Evolutionary conservation across 2,797 vertebrate genomes (phyloP), one percentile per base, ranked within the genome.

Genomic region (Potorous gilbertii): DNA sequence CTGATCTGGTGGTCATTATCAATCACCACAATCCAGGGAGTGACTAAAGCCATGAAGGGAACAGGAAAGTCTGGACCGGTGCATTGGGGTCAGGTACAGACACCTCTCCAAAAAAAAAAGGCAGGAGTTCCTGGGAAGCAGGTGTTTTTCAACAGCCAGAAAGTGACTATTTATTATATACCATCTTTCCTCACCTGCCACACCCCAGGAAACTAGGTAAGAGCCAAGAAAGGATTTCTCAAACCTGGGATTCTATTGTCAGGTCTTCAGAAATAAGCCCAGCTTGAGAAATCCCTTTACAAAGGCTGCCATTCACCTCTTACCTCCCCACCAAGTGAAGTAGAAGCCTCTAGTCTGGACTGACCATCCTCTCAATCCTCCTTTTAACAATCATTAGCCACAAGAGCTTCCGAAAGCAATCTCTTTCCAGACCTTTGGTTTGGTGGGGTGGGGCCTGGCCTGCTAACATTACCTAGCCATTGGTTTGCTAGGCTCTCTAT

Each of bases 141-240:
- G 74, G 1, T 27, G 24, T 50, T 87, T 87, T 50, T 87, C 74
- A 87, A 87, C 40, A 87, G 74, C 40, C 27, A 87, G 24, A 87
- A 87, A 87, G 74, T 87, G 74, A 50, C 74, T 46, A 87, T 87
- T 87, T 46, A 87, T 87, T 87, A 87, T 87, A 27, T 50, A 27
- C 21, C 21, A 50, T 81, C 40, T 50, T 87, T 46, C 40, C 74
- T 87, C 74, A 87, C 40, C 74, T 87, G 74, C 21, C 40, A 87
- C 24, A 87, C 40, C 40, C 40, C n/a, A 92, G 97, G 94, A 96
- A 97, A 97, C 96, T 94, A 98, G 98, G 97, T 98, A 98, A 98
- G 97, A 96, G 94, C 92, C 92, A 92, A 97, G 92, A 97, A 97
- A 97, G 94, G 96, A 97, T 96, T 98, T 97, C 97, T 96, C 81